Evolutionary conservation across 1,140 invertebrate species (phyloP), one percentile per base, ranked within the genome.

Genomic region (Bombus soroeensis): DNA sequence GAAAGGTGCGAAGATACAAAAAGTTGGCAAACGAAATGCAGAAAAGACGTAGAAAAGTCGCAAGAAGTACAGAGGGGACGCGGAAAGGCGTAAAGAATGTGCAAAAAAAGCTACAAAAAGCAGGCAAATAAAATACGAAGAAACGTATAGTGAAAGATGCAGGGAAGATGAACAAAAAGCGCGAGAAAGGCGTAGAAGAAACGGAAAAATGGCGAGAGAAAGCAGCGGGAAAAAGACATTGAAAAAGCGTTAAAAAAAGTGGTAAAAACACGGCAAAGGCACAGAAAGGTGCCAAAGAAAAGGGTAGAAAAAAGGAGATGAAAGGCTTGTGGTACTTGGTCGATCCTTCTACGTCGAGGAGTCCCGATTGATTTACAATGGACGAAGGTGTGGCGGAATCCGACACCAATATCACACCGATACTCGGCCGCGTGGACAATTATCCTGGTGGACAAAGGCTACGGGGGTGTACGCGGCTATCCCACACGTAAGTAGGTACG

Each of bases 341-440:
- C 34, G 66, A 62, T 43, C 39, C 39, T 47, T 85, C 76, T 4
- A 37, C 64, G 32, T 62, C 39, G 68, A 72, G 70, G 71, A 68
- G 41, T 77, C 68, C 83, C 22, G 91, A 93, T 93, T 92, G 92
- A 93, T 93, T 93, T 93, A 91, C 87, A 93, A 93, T 91, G 86
- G 85, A 71, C 84, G 84, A 87, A 91, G 92, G 92, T 92, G 92
- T 92, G 91, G 90, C 89, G 83, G 90, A 89, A 92, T 91, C 90
- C 91, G 90, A 92, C 91, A 92, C 90, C 91, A 87, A 93, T 93
- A 92, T 91, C 90, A 81, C 90, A 86, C 90, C 89, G 88, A 92
- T 91, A 84, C 81, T 77, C 77, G 64, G 15, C 47, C 86, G 82
- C 77, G 86, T 89, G 89, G 92, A 92, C 91, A 92, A 92, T 92